These are phyloP conservation scores for Contarinia nasturtii DNA, from an alignment of 1,140 invertebrate species.

Conservation along the genomic window DNA sequence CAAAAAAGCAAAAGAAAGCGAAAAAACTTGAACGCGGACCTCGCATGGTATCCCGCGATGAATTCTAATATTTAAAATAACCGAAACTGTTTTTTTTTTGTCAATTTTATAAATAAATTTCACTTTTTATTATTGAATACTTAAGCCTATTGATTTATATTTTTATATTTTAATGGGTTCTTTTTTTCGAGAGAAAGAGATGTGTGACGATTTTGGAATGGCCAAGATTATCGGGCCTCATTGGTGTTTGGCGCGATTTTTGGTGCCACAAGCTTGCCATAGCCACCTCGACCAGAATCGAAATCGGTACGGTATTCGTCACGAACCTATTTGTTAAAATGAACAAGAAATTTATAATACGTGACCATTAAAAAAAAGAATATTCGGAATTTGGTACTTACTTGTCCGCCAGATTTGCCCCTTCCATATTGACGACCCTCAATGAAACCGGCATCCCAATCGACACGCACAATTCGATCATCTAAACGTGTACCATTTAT, in stretches of 20 bases:
- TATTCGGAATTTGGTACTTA: too few relatives aligned
- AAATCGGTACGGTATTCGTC: conserved; percentile 97
- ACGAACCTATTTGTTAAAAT: too few relatives aligned
- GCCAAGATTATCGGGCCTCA: conserved; percentile 5
- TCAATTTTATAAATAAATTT: not conserved
- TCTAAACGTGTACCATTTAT: conserved; percentile 93
- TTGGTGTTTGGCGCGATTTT: conserved; percentile 43
- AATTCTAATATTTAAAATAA: not conserved
- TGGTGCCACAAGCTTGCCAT: conserved; percentile 82
- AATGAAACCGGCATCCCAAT: conserved; percentile 98
- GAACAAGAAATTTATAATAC: too few relatives aligned
- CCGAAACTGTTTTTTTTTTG: not conserved
- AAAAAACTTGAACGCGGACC: conserved; percentile 5
- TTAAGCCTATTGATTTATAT: not conserved
- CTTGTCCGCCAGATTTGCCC: conserved; percentile 96
- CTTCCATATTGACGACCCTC: conserved; percentile 97
- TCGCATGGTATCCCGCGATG: too few relatives aligned
- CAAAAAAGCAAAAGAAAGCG: conserved; percentile 2
- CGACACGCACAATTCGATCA: conserved; percentile 90
- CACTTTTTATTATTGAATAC: not conserved
- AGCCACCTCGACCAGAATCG: conserved; percentile 90
- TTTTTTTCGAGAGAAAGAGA: not conserved
- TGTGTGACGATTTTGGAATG: too few relatives aligned
- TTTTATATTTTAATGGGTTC: not conserved
- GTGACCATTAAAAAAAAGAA: too few relatives aligned